phyloP scores from a whole-genome alignment of 2,888 invertebrate genomes.

The Gnatocerus cornutus region DNA sequence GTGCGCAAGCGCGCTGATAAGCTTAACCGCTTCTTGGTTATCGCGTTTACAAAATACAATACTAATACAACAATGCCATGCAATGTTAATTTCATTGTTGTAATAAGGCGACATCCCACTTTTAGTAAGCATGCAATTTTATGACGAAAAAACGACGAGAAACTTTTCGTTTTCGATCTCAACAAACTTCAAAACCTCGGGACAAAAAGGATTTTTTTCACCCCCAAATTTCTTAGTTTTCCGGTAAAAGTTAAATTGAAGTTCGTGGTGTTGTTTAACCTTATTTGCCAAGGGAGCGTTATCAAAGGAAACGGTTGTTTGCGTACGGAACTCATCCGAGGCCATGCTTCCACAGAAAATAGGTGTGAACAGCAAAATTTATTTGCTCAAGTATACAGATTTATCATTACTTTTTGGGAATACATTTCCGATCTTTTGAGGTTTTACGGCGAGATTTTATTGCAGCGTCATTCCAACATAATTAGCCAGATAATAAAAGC shows the following conservation, averaged over 20 bases:
- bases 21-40: constrained; percentile 47
- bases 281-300: constrained; percentile 57
- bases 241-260: constrained; percentile 36
- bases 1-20: constrained; percentile 46
- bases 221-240: not conserved
- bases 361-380: constrained; percentile 42
- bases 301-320: constrained; percentile 64
- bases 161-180: not conserved
- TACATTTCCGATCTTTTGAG: constrained; percentile 1
- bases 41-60: constrained; percentile 49
- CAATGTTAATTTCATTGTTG: constrained; percentile 47
- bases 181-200: too few species aligned
- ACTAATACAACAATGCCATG: constrained; percentile 43
- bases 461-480: too few species aligned
- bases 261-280: constrained; percentile 28
- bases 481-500: too few species aligned
- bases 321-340: constrained; percentile 51
- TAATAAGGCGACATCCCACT: constrained; percentile 41
- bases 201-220: too few species aligned
- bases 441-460: too few species aligned
- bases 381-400: constrained; percentile 14
- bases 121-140: constrained; percentile 36
- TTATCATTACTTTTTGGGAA: constrained; percentile 20
- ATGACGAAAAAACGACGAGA: not conserved
- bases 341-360: constrained; percentile 41